Evolutionary conservation across 2,888 invertebrate species (phyloP).

Genomic region (Flexamia atlantica): DNA sequence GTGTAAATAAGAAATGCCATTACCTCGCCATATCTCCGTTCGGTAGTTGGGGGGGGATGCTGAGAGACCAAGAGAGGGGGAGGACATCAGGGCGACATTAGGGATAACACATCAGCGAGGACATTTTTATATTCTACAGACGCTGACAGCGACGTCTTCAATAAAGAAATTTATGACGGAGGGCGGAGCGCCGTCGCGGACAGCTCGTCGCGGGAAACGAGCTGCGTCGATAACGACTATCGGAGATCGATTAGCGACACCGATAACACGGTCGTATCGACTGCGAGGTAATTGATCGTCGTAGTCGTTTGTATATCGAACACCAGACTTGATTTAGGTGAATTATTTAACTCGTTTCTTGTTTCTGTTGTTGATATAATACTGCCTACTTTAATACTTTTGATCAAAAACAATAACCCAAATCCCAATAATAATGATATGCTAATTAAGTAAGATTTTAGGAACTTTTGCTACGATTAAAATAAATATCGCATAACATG

Average conservation of each 20-base stretch:
- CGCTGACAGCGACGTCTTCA: constrained; percentile 49
- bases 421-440: too few relatives aligned
- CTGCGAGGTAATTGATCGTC: neutral
- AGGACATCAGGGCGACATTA: constrained; percentile 53
- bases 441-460: too few relatives aligned
- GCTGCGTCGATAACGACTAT: constrained; percentile 60
- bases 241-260: constrained; percentile 58
- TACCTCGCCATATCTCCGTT: constrained; percentile 34
- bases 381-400: too few relatives aligned
- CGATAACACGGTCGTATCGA: constrained; percentile 26
- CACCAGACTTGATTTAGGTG: too few relatives aligned
- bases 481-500: too few relatives aligned
- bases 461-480: too few relatives aligned
- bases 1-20: constrained; percentile 34
- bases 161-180: constrained; percentile 52
- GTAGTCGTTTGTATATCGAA: too few relatives aligned
- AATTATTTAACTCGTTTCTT: too few relatives aligned
- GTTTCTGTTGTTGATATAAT: too few relatives aligned
- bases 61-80: neutral
- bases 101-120: constrained; percentile 57
- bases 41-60: neutral
- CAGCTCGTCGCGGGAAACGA: constrained; percentile 40
- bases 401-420: too few relatives aligned
- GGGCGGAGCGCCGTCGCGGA: constrained; percentile 28
- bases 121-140: constrained; percentile 49